Percentiles rank a stretch among this genome's conserved stretches.
These are phyloP conservation scores for Scartelaos histophorus DNA, from an alignment of 2,113 vertebrate genomes.

Conservation along the genomic window DNA sequence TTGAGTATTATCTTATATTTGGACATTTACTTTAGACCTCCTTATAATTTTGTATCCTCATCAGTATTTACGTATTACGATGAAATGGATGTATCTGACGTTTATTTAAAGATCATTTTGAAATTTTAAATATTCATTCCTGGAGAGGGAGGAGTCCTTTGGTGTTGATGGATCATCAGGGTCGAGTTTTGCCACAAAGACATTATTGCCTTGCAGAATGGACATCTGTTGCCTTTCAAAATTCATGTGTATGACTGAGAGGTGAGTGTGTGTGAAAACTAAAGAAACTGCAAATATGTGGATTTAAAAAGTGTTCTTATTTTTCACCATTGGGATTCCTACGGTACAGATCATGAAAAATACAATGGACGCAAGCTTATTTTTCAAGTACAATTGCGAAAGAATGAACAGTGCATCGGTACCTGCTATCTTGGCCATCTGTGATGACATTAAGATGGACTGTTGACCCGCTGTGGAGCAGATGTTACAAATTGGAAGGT, in stretches of 20 bases:
- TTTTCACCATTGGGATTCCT: constrained; percentile 77
- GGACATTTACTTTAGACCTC: constrained; percentile 63
- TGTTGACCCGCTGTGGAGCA: neutral
- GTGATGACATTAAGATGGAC: constrained; percentile 25
- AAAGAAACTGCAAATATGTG: constrained; percentile 50
- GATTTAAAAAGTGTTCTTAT: constrained; percentile 80
- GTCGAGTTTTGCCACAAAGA: constrained; percentile 79
- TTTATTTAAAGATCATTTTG: constrained; percentile 53
- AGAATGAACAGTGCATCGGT: constrained; percentile 41
- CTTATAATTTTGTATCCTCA: constrained; percentile 67
- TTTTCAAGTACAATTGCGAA: constrained; percentile 70
- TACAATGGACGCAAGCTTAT: constrained; percentile 67
- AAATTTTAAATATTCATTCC: constrained; percentile 55
- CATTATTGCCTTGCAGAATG: constrained; percentile 79
- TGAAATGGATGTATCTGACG: constrained; percentile 67
- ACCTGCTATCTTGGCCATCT: constrained; percentile 40
- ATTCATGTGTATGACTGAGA: constrained; percentile 49
- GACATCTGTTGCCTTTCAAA: constrained; percentile 78
- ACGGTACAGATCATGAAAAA: constrained; percentile 73
- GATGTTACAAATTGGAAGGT: constrained; percentile 21
- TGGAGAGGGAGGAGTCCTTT: constrained; percentile 61
- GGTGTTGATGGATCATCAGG: constrained; percentile 72
- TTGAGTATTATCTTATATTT: constrained; percentile 71
- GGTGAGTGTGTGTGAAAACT: constrained; percentile 34
- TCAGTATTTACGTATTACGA: constrained; percentile 74